Conservation (phyloP, 2,797 vertebrate genomes). For the Microtus californicus region DNA sequence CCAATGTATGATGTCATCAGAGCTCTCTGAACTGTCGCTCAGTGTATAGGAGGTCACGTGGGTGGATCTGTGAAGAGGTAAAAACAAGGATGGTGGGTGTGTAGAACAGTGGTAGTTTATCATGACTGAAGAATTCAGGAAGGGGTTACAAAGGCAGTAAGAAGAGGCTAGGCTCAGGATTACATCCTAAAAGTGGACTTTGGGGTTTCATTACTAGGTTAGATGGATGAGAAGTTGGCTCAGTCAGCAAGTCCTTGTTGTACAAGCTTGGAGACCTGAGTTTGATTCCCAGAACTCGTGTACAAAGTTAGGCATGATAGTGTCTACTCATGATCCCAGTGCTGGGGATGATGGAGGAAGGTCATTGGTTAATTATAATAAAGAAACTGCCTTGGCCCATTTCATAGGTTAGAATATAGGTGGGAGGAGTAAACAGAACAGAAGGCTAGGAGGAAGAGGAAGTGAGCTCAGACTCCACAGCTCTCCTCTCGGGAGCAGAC, state of each 20-base stretch:
- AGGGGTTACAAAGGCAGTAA: neutral
- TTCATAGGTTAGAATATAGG: too few relatives aligned
- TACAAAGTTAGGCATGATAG: too few relatives aligned
- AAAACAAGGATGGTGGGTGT: neutral
- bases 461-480: too few relatives aligned
- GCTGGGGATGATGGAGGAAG: too few relatives aligned
- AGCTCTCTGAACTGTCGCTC: neutral
- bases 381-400: too few relatives aligned
- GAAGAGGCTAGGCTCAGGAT: neutral
- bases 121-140: neutral
- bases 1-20: neutral
- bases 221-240: neutral
- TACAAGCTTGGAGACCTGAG: neutral
- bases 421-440: too few relatives aligned
- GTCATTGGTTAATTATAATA: too few relatives aligned
- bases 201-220: neutral
- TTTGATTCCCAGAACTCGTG: neutral
- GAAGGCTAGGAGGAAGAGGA: too few relatives aligned
- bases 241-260: neutral
- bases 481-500: too few relatives aligned
- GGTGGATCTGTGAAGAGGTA: neutral
- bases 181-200: neutral
- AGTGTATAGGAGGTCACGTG: rapidly evolving
- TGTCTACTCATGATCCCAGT: neutral
- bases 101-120: too few relatives aligned